A percentile compares a stretch with the other conserved stretches of the same genome.
Evolutionary conservation across 1,140 invertebrate species (phyloP).

Genomic region (Tetragnatha versicolor): DNA sequence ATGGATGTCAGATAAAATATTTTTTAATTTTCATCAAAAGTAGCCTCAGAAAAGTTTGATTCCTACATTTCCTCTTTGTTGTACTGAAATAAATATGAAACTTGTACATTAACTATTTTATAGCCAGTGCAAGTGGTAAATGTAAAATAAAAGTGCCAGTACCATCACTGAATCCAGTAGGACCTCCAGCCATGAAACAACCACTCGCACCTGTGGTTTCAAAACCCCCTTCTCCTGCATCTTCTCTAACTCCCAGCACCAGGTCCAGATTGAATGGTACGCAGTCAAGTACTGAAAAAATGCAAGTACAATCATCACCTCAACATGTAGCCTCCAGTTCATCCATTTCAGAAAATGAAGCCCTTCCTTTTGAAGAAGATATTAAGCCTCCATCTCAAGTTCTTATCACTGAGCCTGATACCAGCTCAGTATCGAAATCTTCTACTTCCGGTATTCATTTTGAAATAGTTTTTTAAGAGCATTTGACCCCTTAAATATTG

Average conservation of each 20-base stretch:
- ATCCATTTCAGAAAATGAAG: conserved; percentile 25
- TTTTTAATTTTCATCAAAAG: no score
- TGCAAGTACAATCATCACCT: background rate
- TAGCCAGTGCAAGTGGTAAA: conserved; percentile 17
- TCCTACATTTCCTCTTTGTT: no score
- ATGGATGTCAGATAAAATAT: no score
- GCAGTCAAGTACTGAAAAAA: background rate
- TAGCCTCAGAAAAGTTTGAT: no score
- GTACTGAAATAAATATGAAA: background rate
- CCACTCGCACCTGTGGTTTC: conserved; percentile 19
- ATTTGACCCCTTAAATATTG: no score
- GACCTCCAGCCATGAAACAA: no score
- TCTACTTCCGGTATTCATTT: conserved; percentile 60
- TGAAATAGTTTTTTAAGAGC: no score
- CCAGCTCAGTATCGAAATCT: conserved; percentile 64
- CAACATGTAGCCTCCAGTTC: conserved; percentile 5
- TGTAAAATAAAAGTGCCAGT: conserved; percentile 36
- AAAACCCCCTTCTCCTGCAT: conserved; percentile 48
- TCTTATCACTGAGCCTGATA: conserved; percentile 67
- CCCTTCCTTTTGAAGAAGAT: background rate
- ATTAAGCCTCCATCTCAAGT: conserved; percentile 55
- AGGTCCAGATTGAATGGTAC: conserved; percentile 31
- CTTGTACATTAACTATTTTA: background rate
- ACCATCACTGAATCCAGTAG: background rate
- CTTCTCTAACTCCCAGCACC: conserved; percentile 42